Evolutionary conservation across 2,888 invertebrate species (phyloP), one percentile per base, ranked within the genome.

Genomic region (Conus canariensis): DNA sequence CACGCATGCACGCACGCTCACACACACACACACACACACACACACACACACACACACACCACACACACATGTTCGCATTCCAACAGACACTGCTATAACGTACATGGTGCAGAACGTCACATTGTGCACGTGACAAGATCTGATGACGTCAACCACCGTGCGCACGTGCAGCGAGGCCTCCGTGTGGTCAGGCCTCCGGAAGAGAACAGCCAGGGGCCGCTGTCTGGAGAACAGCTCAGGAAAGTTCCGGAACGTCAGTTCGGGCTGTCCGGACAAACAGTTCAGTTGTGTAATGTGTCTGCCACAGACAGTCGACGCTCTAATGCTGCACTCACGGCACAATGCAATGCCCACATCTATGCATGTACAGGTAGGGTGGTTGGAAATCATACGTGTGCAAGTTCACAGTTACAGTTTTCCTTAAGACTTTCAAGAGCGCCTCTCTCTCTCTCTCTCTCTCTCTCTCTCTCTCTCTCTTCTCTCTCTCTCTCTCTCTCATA

Each of bases 241-340:
- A 89, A 95, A 94, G 87, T 92, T 93, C 87, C 91, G 90, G 0
- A 93, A 92, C 25, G 94, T 94, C 90, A 95, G 80, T 80, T 93
- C 94, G 25, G 94, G 93, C 95, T 95, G 93, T 9, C 90, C 91
- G 25, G 22, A 56, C 10, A 88, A 12, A 85, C 45, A 45, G 45
- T 1, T 45, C 45, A 30, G 45, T 45, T 45, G 45, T 45, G 45
- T 45, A 45, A 45, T 45, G 45, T 45, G 45, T 45, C 45, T 45
- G 45, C 45, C 4, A 45, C 45, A 45, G 45, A 45, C 45, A 45
- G 30, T 45, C 45, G 3, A 45, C 4, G 45, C 45, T 3, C 45
- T 45, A 45, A 45, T 45, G 45, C 45, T 4, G 45, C 45, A 45
- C 45, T 45, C 45, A 4, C 45, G 45, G 45, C 45, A 4, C 45